These are phyloP conservation scores for Petrocephalus sullivani DNA, from an alignment of 2,797 vertebrate genomes.

Conservation along the genomic window DNA sequence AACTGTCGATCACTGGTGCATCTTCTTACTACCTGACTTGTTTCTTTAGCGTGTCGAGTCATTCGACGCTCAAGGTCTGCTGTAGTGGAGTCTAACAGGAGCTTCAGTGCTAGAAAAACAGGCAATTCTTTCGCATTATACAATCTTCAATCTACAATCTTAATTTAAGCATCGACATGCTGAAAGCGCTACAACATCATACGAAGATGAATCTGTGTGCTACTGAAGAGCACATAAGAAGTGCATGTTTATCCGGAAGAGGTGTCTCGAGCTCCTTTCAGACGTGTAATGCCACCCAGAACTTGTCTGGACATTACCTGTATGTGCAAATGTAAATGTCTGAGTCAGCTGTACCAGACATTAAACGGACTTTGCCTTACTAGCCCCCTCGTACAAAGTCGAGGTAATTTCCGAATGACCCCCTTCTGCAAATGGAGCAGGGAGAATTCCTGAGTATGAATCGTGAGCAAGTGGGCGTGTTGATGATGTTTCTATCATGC, in stretches of 20 bases:
- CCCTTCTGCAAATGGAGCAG: neutral
- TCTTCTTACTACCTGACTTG: neutral
- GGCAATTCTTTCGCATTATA: neutral
- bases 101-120: neutral
- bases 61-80: neutral
- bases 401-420: neutral
- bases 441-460: neutral
- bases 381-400: neutral
- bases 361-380: neutral
- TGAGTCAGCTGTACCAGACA: neutral
- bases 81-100: neutral
- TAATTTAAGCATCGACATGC: neutral
- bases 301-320: neutral
- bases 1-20: neutral
- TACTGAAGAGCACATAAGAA: neutral
- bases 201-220: neutral
- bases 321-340: neutral
- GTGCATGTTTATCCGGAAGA: neutral
- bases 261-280: neutral
- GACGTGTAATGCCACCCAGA: neutral
- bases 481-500: neutral
- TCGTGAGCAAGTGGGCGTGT: neutral
- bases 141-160: too few species aligned
- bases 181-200: neutral
- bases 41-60: neutral